Conservation (phyloP, 2,113 vertebrate genomes). For the Manacus vitellinus region DNA sequence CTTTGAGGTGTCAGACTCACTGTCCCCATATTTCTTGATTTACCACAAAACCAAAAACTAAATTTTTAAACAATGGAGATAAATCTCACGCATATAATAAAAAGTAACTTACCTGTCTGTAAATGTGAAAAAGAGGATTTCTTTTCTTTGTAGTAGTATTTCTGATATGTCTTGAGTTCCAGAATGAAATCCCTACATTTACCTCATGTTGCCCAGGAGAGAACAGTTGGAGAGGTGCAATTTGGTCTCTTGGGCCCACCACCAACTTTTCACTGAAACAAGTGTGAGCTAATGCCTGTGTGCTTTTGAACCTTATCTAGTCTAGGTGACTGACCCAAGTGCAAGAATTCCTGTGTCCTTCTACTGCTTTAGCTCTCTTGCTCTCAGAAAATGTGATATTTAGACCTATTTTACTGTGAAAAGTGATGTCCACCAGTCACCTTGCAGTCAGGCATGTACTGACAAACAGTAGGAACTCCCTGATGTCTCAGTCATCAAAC, state of each 20-base stretch:
- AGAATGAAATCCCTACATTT: not conserved
- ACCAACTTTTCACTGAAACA: not conserved
- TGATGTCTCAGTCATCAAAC: not conserved
- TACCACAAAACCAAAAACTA: not conserved
- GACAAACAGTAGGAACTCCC: not conserved
- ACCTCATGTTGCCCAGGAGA: not conserved
- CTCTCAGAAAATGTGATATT: not conserved
- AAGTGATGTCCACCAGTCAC: not conserved
- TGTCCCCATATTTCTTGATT: not conserved
- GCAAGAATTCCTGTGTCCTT: not conserved
- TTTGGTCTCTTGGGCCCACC: not conserved
- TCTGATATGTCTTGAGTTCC: not conserved
- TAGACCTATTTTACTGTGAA: not conserved
- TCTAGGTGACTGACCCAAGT: not conserved
- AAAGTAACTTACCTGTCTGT: not conserved
- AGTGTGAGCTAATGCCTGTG: not conserved
- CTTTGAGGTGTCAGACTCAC: not conserved
- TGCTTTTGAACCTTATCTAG: not conserved
- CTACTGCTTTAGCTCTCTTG: not conserved
- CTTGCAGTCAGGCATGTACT: not conserved
- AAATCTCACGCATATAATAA: not conserved
- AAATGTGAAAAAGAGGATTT: not conserved
- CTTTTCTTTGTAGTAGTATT: not conserved
- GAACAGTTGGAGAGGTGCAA: not conserved
- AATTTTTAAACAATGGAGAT: not conserved